These are phyloP conservation scores for Pseudomyrmex concolor DNA, from an alignment of 1,140 invertebrate species.

Conservation along the genomic window DNA sequence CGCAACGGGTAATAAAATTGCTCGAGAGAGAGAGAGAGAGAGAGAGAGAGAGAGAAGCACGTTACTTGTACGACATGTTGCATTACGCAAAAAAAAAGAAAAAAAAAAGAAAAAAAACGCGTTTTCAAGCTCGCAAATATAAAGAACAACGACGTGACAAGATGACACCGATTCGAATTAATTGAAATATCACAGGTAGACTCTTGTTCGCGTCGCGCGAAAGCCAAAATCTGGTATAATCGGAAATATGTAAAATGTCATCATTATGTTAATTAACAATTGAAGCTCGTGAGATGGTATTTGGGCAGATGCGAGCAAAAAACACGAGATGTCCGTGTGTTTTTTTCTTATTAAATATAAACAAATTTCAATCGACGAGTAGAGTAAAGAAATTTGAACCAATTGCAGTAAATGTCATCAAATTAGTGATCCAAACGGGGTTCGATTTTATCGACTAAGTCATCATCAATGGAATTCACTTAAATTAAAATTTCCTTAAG, in stretches of 20 bases:
- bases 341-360: too few relatives aligned
- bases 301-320: background rate
- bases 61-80: background rate
- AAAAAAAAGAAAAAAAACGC: background rate
- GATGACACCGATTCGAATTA: conserved; percentile 10
- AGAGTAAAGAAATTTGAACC: too few relatives aligned
- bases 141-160: background rate
- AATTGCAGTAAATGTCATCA: too few relatives aligned
- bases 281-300: background rate
- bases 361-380: too few relatives aligned
- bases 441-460: too few relatives aligned
- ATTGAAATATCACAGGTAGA: conserved; percentile 28
- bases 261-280: background rate
- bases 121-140: background rate
- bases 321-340: too few relatives aligned
- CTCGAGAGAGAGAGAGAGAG: background rate
- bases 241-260: too few relatives aligned
- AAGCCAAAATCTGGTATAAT: background rate
- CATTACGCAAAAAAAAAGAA: conserved; percentile 19
- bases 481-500: too few relatives aligned
- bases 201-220: background rate
- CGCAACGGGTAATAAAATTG: conserved; percentile 2
- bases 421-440: too few relatives aligned
- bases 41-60: conserved; percentile 2
- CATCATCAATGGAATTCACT: too few relatives aligned